Base-by-base conservation (phyloP, 2,888 invertebrate species). In the Ptycholaimellus sp. region DNA sequence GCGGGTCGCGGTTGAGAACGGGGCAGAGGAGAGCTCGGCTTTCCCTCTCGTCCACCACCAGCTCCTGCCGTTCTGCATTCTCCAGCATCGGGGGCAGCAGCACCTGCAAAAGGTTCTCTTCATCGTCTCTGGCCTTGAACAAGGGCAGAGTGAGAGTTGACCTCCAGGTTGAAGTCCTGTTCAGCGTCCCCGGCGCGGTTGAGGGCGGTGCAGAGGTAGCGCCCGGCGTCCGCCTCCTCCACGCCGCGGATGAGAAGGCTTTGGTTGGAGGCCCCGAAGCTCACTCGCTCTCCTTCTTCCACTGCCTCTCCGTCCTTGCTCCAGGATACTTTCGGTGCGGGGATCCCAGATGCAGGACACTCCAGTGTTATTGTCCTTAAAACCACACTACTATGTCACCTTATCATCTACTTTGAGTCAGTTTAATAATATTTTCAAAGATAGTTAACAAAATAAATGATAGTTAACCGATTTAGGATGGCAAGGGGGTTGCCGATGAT, bases 141-240 rank as follows among this genome's bases (percentile, higher is more conserved):
- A 2, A 6, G 2, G 2, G 23, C 16, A n/a, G 11, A 5, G 19
- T 53, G 52, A 72, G 72, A 68, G 39, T 70, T 53, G 0, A 73
- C 68, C 37, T 66, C 62, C 3, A 74, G 48, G 30, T 59, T 57
- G 44, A 70, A 69, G 30, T 62, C 59, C 42, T 66, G 66, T 4
- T 60, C 53, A 11, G 52, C 58, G 18, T 60, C 62, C 3, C 71
- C 70, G 50, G 65, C 67, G 31, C 60, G 52, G 49, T 72, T 72
- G 32, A 51, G 57, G 1, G 68, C 71, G 6, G 60, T 48, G 47
- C 72, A 73, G 2, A 61, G 63, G 49, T 70, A 72, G 23, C 64
- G 59, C 1, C 72, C 72, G 32, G 67, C 65, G 51, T 72, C 70
- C 4, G 42, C 25, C 1, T 40, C 36, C 19, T 43, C 37, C 6